phyloP scores from a whole-genome alignment of 2,113 vertebrate genomes.

The Psittacula cyanocephala region DNA sequence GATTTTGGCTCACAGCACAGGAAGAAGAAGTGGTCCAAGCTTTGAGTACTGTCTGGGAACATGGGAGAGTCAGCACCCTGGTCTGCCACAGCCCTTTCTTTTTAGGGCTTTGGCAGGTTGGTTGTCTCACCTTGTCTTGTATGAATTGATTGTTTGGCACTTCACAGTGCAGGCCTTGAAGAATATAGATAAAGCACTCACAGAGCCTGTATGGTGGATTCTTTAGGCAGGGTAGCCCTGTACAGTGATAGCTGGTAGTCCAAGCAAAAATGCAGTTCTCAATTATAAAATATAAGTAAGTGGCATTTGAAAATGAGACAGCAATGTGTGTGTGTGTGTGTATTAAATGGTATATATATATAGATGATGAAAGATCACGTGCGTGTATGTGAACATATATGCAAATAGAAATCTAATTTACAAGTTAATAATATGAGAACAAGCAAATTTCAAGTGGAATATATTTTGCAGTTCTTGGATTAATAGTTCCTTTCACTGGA shows the following conservation, averaged over 20 bases:
- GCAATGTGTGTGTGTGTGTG: background rate
- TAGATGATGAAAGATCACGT: background rate
- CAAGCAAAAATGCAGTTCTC: background rate
- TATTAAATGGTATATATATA: background rate
- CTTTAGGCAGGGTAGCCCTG: background rate
- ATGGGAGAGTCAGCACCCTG: background rate
- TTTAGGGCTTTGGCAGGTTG: background rate
- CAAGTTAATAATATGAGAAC: background rate
- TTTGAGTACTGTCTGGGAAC: background rate
- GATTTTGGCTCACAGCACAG: background rate
- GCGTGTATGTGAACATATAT: background rate
- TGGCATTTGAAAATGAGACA: background rate
- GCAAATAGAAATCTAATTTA: conserved; percentile 16
- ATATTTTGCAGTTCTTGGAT: background rate
- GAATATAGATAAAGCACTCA: fast-evolving
- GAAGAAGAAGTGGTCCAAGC: background rate
- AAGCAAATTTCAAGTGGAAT: background rate
- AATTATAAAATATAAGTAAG: background rate
- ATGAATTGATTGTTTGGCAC: background rate
- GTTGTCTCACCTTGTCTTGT: background rate
- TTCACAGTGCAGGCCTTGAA: background rate
- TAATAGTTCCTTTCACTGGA: background rate
- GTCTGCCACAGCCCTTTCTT: background rate
- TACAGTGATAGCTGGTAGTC: background rate
- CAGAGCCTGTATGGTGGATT: background rate